These are phyloP conservation scores for Axinella damicornis DNA, from an alignment of 37 sponge, comb jelly and placozoan species.

Conservation along the genomic window DNA sequence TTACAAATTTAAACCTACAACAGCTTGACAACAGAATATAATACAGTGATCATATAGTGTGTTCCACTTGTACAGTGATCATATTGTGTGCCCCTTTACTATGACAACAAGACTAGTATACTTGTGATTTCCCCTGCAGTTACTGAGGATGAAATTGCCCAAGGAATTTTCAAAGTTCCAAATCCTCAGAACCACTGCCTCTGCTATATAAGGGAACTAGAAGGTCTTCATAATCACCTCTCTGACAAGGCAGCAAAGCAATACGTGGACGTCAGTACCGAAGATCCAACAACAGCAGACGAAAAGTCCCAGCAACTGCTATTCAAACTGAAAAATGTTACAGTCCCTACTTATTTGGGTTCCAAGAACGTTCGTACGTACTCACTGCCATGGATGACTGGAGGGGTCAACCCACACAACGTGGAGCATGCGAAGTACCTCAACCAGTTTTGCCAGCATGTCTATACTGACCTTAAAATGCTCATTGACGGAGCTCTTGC, in stretches of 20 bases:
- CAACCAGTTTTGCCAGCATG: slow-evolving; percentile 37
- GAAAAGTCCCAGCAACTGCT: slow-evolving; percentile 55
- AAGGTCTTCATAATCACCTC: slow-evolving; percentile 22
- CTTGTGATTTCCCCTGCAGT: too few species aligned
- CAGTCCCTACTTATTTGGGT: slow-evolving; percentile 25
- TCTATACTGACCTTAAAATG: slow-evolving; percentile 20
- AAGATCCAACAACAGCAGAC: slow-evolving; percentile 19
- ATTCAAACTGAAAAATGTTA: slow-evolving; percentile 45
- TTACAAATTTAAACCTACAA: too few species aligned
- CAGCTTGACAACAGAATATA: too few species aligned
- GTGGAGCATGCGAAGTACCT: slow-evolving; percentile 59
- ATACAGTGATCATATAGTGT: too few species aligned
- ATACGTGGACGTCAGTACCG: slow-evolving; percentile 48
- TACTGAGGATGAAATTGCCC: slow-evolving; percentile 74
- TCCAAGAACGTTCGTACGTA: slow-evolving; percentile 31
- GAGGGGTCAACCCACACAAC: slow-evolving; percentile 54
- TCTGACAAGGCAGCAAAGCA: slow-evolving; percentile 18
- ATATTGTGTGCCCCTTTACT: too few species aligned
- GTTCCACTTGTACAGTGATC: too few species aligned
- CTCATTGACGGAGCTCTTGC: slow-evolving; percentile 46
- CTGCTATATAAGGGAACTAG: slow-evolving; percentile 46
- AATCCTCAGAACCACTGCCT: slow-evolving; percentile 73
- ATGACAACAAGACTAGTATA: too few species aligned
- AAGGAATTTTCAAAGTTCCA: slow-evolving; percentile 57
- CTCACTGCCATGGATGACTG: slow-evolving; percentile 52